Evolutionary conservation across 2,888 invertebrate genomes (phyloP).

Genomic region (Stenchaetothrips biformis): DNA sequence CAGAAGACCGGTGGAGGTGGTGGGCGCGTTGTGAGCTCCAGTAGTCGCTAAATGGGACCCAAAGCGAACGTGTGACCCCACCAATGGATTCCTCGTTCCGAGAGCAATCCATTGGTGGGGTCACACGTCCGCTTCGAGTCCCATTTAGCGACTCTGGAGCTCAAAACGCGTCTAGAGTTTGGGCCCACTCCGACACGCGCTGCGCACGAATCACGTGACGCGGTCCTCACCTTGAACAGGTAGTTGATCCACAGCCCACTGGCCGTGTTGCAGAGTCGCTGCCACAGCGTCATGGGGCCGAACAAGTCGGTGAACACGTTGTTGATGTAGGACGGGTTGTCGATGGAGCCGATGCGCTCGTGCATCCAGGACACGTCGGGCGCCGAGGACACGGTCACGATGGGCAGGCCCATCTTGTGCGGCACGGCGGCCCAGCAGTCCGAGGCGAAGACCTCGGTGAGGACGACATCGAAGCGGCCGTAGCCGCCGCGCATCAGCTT

Average conservation of each 20-base stretch:
- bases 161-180: too few species aligned
- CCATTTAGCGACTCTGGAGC: too few species aligned
- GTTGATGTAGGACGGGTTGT: slow-evolving; percentile 39
- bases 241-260: not conserved
- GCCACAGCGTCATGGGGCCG: slow-evolving; percentile 39
- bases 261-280: slow-evolving; percentile 39
- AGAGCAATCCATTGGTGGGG: too few species aligned
- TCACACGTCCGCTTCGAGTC: too few species aligned
- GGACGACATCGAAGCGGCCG: slow-evolving; percentile 39
- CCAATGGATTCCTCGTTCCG: too few species aligned
- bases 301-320: slow-evolving; percentile 37
- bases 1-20: too few species aligned
- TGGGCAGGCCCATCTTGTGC: slow-evolving; percentile 36
- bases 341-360: slow-evolving; percentile 36
- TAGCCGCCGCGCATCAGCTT: slow-evolving; percentile 28
- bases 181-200: too few species aligned
- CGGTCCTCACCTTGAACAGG: not conserved
- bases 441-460: slow-evolving; percentile 40
- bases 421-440: slow-evolving; percentile 40
- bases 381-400: slow-evolving; percentile 37
- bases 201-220: not conserved
- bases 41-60: too few species aligned
- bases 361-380: slow-evolving; percentile 35
- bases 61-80: too few species aligned
- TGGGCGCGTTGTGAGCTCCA: not conserved